These are phyloP conservation scores for Celastrina argiolus DNA, from an alignment of 2,888 invertebrate genomes.

Conservation along the genomic window DNA sequence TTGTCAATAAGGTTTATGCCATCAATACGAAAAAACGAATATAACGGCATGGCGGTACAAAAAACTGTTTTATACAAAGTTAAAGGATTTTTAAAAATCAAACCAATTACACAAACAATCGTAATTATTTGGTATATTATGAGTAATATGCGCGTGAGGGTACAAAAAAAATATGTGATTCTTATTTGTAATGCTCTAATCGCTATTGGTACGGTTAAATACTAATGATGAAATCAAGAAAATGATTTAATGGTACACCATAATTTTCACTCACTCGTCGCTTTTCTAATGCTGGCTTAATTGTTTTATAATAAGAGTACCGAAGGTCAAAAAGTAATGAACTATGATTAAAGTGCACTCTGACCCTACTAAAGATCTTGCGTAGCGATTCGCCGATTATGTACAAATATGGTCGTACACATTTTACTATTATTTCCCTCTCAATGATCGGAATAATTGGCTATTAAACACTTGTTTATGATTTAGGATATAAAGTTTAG, in stretches of 20 bases:
- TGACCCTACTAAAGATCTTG: slow-evolving; percentile 17
- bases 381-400: slow-evolving; percentile 13
- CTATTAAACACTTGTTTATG: background rate
- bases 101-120: no score
- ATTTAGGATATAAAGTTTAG: background rate
- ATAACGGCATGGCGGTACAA: no score
- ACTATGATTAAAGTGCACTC: background rate
- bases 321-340: slow-evolving; percentile 19
- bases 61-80: no score
- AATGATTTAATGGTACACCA: background rate
- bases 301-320: slow-evolving; percentile 15
- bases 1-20: no score
- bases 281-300: background rate
- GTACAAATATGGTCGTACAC: background rate
- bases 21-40: no score
- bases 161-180: no score
- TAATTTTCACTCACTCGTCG: background rate
- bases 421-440: background rate
- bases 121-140: no score
- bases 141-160: no score
- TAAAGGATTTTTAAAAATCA: no score
- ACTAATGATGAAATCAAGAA: background rate
- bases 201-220: background rate
- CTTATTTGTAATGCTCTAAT: no score
- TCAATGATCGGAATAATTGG: background rate